Evolutionary conservation across 2,888 invertebrate genomes (phyloP), one percentile per base, ranked within the genome.

Genomic region (Choristoneura rosaceana): DNA sequence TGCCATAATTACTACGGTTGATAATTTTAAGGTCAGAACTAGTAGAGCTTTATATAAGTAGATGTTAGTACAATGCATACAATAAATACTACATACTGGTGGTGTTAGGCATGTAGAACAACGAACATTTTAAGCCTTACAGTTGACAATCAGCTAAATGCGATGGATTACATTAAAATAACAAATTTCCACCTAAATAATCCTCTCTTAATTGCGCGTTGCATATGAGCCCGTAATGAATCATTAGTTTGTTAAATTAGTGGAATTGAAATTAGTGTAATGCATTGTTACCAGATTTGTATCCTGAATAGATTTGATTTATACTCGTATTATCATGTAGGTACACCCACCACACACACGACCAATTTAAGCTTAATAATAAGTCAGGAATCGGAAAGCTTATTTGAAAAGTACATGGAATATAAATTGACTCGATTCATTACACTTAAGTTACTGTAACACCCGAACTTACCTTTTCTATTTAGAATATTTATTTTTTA

Each of bases 291-390:
- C 2, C 15, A 52, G 9, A 52, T 15, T 50, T 52, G 50, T 17
- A 3, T 52, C 9, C 15, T 17, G 17, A 52, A 8, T 5, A 17
- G 50, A 9, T 14, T n/a, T 17, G 17, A 52, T 52, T 17, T 5
- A 38, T n/a, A n/a, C n/a, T n/a, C n/a, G n/a, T n/a, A n/a, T n/a
- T n/a, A n/a, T n/a, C n/a, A n/a, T n/a, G n/a, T n/a, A n/a, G n/a
- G n/a, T n/a, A n/a, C n/a, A n/a, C n/a, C n/a, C 15, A 50, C 9
- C 8, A 15, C 15, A 15, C 15, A 15, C 50, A 47, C 34, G 45
- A 55, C 50, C 25, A 15, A 47, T 47, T 95, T 60, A 69, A 74
- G 61, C 3, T 47, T n/a, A 47, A 14, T 43, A 43, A 34, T 34
- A 43, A 43, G 10, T 45, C 12, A 47, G 4, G 4, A 47, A 47